Base-by-base conservation (phyloP, 2,888 invertebrate species). In the Pollenia labialis region DNA sequence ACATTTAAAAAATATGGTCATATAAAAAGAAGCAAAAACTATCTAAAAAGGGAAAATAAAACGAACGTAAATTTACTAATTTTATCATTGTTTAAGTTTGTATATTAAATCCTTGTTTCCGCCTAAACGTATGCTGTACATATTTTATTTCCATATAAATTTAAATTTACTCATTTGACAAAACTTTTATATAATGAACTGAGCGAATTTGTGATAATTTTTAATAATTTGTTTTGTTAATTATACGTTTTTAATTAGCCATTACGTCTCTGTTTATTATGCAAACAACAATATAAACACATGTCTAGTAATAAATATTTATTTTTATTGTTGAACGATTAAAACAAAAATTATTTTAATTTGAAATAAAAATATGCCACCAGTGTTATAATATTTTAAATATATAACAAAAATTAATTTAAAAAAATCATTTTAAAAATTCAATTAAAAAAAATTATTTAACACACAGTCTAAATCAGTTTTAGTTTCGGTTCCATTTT, bases 281-380 rank as follows among this genome's bases (percentile, higher is more conserved):
- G 32, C 12, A 11, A 58, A 80, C 14, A 23, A 9, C 14, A 12
- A 64, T 14, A 54, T 64, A 40, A 71, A 46, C 32, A 54, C 46
- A 81, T 54, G 32, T 64, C 52, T 32, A 16, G 23, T 44, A 44
- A 62, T 79, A 69, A 79, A 60, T n/a, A 71, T 80, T 80, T 60
- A 80, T 80, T 69, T 60, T 44, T 52, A 44, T 62, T 71, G 50
- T 71, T 44, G 32, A 52, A 62, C 44, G n/a, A 60, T 69, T 60
- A 80, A 60, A 77, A 52, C 12, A 23, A 44, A 66, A 66, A 77
- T 69, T 12, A 18, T 14, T 79, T 68, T 60, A 58, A 79, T 40
- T 6, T 14, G 0, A 40, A 48, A 58, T 77, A 4, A 52, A 66
- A 23, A 66, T 2, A 12, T 40, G 3, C 4, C 2, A n/a, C 4